phyloP scores from a whole-genome alignment of 2,888 invertebrate species.

The Syrista parreyssii region DNA sequence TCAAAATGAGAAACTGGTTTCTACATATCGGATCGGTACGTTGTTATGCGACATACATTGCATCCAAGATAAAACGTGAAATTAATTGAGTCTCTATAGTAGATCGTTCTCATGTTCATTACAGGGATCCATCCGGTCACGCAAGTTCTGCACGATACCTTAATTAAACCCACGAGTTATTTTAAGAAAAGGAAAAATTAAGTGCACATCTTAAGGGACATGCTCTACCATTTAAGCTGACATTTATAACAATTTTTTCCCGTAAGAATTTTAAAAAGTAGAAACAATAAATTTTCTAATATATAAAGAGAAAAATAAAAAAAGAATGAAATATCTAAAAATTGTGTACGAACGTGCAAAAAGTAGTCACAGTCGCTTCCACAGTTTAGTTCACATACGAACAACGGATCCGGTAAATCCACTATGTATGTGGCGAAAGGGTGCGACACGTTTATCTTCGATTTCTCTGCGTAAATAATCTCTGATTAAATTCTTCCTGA shows the following conservation, averaged over 20 bases:
- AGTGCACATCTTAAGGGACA: neutral
- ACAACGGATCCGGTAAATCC: neutral
- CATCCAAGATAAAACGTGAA: neutral
- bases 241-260: neutral
- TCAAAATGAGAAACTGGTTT: neutral
- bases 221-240: neutral
- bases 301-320: neutral
- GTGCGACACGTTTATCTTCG: neutral
- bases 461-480: neutral
- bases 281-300: neutral
- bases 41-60: neutral
- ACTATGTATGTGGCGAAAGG: neutral
- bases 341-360: neutral
- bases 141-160: neutral
- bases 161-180: neutral
- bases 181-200: neutral
- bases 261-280: neutral
- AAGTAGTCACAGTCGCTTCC: constrained; percentile 12
- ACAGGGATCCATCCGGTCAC: neutral
- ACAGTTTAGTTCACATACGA: neutral
- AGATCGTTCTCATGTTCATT: neutral
- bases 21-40: neutral
- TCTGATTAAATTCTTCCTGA: constrained; percentile 3
- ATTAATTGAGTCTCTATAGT: neutral
- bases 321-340: neutral